Evolutionary conservation across 30 jellyfish, hydroid and myxozoan genomes (phyloP), one percentile per base, ranked within the genome.

Genomic region (Aurelia sp.): DNA sequence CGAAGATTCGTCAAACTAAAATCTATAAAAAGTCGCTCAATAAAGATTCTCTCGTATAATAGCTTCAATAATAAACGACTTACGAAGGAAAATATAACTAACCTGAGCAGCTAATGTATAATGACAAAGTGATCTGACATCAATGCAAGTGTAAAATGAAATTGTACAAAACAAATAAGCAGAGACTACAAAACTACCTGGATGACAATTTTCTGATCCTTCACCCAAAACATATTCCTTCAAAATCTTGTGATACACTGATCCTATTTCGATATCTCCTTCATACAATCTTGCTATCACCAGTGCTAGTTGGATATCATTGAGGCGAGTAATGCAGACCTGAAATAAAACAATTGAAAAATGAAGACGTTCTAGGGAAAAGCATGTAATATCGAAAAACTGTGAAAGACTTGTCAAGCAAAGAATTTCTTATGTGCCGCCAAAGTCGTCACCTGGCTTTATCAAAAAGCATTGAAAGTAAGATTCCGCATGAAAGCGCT

Each of bases 221-320:
- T 89, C 82, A 18, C 95, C 96, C 24, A 94, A 75, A 48, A 94
- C 91, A 82, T 84, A 75, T 33, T 85, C 87, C 40, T 84, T 44
- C 33, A 95, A 63, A 84, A 95, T 76, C 66, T 82, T 66, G 70
- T 82, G 64, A 68, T 71, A 96, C 8, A 81, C 57, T 10, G 89
- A 44, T 1, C 86, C 92, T 16, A 74, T 85, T 16, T 66, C 70
- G 50, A 47, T 80, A 67, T 88, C 85, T 44, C 91, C 95, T 67
- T 95, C 99, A 72, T 76, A 81, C 74, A 92, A 31, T 13, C 98
- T 59, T 11, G 99, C 88, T 7, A 96, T 96, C 12, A 91, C 91
- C 88, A 96, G 72, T 8, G 98, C 99, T 88, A 91, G 73, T 72
- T 96, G 99, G 21, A 96, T 67, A 64, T 96, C 99, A n/a, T 89